phyloP scores from a whole-genome alignment of 2,113 vertebrate genomes.

The Pachyramphus minor region DNA sequence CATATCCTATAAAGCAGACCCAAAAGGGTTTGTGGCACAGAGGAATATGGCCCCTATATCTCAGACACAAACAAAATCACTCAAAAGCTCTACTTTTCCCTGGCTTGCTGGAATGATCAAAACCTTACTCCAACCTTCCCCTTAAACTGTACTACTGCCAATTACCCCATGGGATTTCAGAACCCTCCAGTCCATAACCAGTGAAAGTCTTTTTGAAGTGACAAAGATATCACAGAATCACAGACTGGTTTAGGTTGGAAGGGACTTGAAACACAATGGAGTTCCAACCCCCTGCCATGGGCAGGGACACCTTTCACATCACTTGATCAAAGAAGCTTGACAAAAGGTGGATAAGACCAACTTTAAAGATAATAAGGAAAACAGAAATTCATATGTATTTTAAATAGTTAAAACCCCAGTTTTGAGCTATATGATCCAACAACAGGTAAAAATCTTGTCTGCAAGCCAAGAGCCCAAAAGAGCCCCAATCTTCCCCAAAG shows the following conservation, averaged over 20 bases:
- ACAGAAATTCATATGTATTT: neutral
- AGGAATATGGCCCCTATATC: neutral
- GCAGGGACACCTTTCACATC: neutral
- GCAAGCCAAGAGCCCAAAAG: neutral
- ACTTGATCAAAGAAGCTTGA: neutral
- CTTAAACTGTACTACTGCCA: neutral
- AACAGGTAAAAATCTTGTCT: neutral
- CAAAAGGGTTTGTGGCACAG: neutral
- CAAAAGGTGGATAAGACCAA: neutral
- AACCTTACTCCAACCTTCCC: neutral
- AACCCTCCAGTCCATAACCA: neutral
- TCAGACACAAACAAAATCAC: conserved; percentile 11
- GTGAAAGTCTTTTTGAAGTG: neutral
- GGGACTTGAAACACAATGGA: neutral
- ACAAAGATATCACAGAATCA: neutral
- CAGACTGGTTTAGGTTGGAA: neutral
- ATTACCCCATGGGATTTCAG: neutral
- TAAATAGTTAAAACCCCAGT: neutral
- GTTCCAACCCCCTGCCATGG: neutral
- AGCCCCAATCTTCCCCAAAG: neutral
- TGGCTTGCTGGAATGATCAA: conserved; percentile 39
- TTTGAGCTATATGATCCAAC: neutral
- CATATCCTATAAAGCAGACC: neutral
- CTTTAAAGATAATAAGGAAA: neutral
- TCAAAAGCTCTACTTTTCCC: neutral